Evolutionary conservation across 2,888 invertebrate species (phyloP).

Genomic region (Caenorhabditis sp.): DNA sequence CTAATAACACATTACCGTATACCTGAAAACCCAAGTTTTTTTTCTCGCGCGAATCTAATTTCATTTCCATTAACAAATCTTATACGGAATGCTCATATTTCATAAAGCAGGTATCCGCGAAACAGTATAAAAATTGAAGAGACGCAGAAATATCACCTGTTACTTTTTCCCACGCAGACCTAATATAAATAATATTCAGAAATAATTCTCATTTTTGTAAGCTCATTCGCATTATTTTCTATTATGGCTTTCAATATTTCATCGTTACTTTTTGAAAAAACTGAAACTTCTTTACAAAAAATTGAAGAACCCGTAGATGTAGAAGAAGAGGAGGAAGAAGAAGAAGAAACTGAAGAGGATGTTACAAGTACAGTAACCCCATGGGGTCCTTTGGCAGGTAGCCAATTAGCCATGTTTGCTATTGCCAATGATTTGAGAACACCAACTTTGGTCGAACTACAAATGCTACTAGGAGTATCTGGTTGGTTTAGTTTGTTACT

Average conservation of each 20-base stretch:
- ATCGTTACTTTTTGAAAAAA: not conserved
- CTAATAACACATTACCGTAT: not conserved
- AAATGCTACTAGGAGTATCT: constrained; percentile 64
- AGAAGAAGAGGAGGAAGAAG: constrained; percentile 12
- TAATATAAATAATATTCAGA: constrained; percentile 33
- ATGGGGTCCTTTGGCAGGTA: constrained; percentile 36
- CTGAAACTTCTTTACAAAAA: constrained; percentile 24
- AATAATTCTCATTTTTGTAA: constrained; percentile 4
- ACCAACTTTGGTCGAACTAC: constrained; percentile 67
- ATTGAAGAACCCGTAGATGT: constrained; percentile 10
- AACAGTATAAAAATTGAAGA: constrained; percentile 11
- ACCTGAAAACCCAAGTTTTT: not conserved
- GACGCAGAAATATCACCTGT: constrained; percentile 27
- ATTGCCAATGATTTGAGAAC: constrained; percentile 50
- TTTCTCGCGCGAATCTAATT: constrained; percentile 32
- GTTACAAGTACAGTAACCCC: not conserved
- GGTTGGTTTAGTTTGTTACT: constrained; percentile 14
- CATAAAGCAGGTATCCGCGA: constrained; percentile 4
- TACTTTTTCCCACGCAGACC: constrained; percentile 35
- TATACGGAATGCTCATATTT: constrained; percentile 36
- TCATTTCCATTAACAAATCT: constrained; percentile 37
- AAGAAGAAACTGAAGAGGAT: constrained; percentile 24
- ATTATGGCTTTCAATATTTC: constrained; percentile 44
- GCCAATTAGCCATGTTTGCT: constrained; percentile 50
- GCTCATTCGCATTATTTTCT: not conserved